Conservation (phyloP, 2,888 invertebrate genomes). For the Nowickia ferox region DNA sequence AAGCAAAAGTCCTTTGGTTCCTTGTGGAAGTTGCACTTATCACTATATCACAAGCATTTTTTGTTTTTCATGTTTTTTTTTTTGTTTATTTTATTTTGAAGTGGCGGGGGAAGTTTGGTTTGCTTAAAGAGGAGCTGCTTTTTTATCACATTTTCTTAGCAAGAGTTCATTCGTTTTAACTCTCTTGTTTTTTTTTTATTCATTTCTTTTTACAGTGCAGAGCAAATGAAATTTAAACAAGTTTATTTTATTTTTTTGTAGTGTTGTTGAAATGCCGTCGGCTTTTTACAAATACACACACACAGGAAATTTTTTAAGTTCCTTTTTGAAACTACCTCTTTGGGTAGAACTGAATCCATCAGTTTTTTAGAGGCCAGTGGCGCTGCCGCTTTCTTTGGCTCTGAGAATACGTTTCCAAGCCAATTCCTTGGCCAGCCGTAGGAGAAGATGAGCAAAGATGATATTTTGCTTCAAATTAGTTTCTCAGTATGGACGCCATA, state of each 20-base stretch:
- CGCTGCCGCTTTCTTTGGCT: slow-evolving; percentile 47
- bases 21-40: slow-evolving; percentile 74
- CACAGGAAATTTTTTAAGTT: not conserved
- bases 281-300: slow-evolving; percentile 58
- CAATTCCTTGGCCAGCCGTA: slow-evolving; percentile 68
- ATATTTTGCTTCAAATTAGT: slow-evolving; percentile 57
- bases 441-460: slow-evolving; percentile 52
- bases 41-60: slow-evolving; percentile 80
- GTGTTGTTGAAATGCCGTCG: slow-evolving; percentile 67
- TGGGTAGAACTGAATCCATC: slow-evolving; percentile 19
- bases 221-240: slow-evolving; percentile 16
- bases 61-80: not conserved
- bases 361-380: slow-evolving; percentile 13
- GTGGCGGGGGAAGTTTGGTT: slow-evolving; percentile 11
- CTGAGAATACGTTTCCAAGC: slow-evolving; percentile 60
- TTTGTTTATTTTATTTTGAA: slow-evolving; percentile 23
- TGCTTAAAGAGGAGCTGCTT: slow-evolving; percentile 30
- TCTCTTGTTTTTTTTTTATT: not conserved
- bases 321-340: slow-evolving; percentile 16
- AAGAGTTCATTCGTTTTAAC: not conserved
- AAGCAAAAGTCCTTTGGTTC: slow-evolving; percentile 46
- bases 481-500: slow-evolving; percentile 89
- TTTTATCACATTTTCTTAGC: slow-evolving; percentile 31
- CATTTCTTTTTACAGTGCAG: slow-evolving; percentile 20
- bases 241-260: not conserved